Conservation (phyloP, 2,113 vertebrate genomes). For the Laticauda colubrina region DNA sequence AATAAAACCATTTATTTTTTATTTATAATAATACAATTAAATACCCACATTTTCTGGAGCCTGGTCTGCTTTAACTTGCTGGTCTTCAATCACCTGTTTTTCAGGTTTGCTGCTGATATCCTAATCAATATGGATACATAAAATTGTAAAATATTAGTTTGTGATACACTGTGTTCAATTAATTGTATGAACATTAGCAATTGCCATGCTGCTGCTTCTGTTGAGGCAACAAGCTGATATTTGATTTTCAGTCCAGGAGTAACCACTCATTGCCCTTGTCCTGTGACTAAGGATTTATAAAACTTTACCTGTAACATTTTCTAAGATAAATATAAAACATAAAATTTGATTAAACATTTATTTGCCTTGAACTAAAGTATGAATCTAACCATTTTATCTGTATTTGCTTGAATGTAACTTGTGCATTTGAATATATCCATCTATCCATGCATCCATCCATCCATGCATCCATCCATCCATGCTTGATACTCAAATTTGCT, state of each 20-base stretch:
- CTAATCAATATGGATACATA: conserved; percentile 30
- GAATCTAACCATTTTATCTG: not conserved
- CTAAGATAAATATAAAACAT: not conserved
- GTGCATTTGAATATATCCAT: not conserved
- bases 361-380: not conserved
- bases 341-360: not conserved
- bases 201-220: not conserved
- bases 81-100: conserved; percentile 21
- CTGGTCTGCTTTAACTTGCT: conserved; percentile 52
- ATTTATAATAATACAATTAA: not conserved
- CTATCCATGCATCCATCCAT: not conserved
- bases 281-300: not conserved
- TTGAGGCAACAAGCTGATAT: not conserved
- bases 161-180: not conserved
- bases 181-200: not conserved
- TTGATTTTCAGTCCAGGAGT: not conserved
- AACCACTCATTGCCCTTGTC: not conserved
- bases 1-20: not conserved
- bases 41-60: conserved; percentile 54
- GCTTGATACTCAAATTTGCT: not conserved
- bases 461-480: not conserved
- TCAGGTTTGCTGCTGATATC: conserved; percentile 48
- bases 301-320: not conserved
- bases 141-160: not conserved
- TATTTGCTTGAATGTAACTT: not conserved